These are phyloP conservation scores for Sebastes alutus DNA, from an alignment of 2,797 vertebrate species.

Conservation along the genomic window DNA sequence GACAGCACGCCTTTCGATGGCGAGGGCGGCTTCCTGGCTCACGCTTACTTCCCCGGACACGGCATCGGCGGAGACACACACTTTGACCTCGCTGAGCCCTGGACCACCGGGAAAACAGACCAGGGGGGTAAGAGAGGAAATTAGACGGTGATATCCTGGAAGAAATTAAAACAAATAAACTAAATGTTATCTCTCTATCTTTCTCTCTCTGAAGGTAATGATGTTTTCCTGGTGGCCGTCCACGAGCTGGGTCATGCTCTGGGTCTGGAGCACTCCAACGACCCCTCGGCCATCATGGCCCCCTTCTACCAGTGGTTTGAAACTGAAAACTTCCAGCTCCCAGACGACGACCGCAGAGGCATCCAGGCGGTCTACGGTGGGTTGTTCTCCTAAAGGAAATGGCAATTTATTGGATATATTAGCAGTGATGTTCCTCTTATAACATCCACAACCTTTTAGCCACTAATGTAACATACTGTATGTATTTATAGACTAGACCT, in stretches of 20 bases:
- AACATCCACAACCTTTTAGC: not conserved
- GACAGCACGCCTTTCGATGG: constrained; percentile 96
- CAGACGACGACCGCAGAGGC: constrained; percentile 89
- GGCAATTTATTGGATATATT: not conserved
- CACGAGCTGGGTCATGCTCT: constrained; percentile 93
- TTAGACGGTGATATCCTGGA: rapidly evolving
- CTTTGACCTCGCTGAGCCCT: constrained; percentile 92
- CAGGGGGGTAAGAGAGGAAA: constrained; percentile 83
- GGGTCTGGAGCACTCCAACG: constrained; percentile 91
- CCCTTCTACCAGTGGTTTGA: constrained; percentile 97
- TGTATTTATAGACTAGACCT: too few species aligned
- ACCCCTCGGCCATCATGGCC: constrained; percentile 93
- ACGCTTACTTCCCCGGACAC: constrained; percentile 92
- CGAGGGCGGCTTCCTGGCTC: constrained; percentile 92
- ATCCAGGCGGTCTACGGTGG: constrained; percentile 92
- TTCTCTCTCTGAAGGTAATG: constrained; percentile 83
- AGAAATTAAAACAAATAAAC: not conserved
- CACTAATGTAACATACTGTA: too few species aligned
- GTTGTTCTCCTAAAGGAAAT: not conserved
- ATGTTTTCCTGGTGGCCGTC: constrained; percentile 92
- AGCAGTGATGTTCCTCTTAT: not conserved
- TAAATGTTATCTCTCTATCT: not conserved
- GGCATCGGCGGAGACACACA: constrained; percentile 95
- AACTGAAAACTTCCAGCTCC: constrained; percentile 90
- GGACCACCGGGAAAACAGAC: constrained; percentile 88